These are phyloP conservation scores for Aratinga solstitialis DNA, from an alignment of 2,797 vertebrate species.

Conservation along the genomic window DNA sequence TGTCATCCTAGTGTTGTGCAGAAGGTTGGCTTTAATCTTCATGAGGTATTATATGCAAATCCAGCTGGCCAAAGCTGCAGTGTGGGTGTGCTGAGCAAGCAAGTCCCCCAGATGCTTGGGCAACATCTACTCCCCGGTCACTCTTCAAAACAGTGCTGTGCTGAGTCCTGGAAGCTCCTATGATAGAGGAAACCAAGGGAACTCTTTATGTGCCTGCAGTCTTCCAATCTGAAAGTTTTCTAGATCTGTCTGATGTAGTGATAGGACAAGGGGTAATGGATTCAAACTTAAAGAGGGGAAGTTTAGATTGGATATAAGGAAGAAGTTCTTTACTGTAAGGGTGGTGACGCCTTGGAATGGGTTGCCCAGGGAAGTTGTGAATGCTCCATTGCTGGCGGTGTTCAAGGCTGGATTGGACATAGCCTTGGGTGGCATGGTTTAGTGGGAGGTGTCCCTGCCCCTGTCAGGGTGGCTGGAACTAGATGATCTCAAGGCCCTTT, in stretches of 20 bases:
- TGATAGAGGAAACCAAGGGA: neutral
- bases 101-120: neutral
- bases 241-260: neutral
- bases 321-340: too few relatives aligned
- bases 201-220: neutral
- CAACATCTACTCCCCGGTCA: rapidly evolving
- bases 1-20: neutral
- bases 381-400: too few relatives aligned
- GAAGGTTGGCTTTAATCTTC: neutral
- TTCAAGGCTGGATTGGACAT: too few relatives aligned
- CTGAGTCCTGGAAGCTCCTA: neutral
- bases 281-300: too few relatives aligned
- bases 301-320: too few relatives aligned
- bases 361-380: too few relatives aligned
- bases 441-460: too few relatives aligned
- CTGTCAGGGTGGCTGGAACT: too few relatives aligned
- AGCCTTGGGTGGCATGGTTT: too few relatives aligned
- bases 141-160: neutral
- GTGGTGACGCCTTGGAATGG: too few relatives aligned
- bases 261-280: too few relatives aligned
- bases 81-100: neutral
- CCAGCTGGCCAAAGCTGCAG: neutral
- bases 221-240: neutral
- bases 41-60: neutral
- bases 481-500: too few relatives aligned